phyloP scores from a whole-genome alignment of 2,888 invertebrate genomes.

The Diadegma fenestrale region DNA sequence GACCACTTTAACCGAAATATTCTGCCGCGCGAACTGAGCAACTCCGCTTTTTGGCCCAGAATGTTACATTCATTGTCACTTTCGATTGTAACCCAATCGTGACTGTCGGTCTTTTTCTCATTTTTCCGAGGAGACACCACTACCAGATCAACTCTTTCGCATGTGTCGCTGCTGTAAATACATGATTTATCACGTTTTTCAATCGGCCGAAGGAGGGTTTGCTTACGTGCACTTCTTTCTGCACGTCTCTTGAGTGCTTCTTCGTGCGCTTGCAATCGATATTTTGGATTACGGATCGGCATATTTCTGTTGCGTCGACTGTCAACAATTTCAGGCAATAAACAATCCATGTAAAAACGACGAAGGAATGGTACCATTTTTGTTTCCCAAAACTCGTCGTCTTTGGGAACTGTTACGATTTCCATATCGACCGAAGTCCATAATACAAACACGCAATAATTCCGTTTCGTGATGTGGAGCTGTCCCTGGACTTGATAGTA shows the following conservation, averaged over 20 bases:
- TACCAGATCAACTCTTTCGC: no score
- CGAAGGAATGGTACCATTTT: slow-evolving; percentile 64
- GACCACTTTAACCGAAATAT: slow-evolving; percentile 35
- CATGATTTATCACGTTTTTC: neutral
- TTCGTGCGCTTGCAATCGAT: slow-evolving; percentile 54
- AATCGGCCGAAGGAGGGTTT: neutral
- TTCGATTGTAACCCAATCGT: neutral
- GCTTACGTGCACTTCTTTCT: neutral
- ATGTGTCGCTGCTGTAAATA: neutral
- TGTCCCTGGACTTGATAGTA: slow-evolving; percentile 72
- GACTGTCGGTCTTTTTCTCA: neutral
- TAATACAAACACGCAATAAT: slow-evolving; percentile 64
- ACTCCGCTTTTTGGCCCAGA: neutral
- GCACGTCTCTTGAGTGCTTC: neutral
- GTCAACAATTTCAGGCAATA: slow-evolving; percentile 69
- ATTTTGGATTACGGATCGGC: slow-evolving; percentile 65
- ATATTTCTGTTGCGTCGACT: slow-evolving; percentile 58
- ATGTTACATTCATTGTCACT: neutral
- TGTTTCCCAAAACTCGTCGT: slow-evolving; percentile 64
- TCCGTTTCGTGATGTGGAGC: slow-evolving; percentile 65
- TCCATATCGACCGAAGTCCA: slow-evolving; percentile 66
- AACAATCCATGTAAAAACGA: slow-evolving; percentile 64
- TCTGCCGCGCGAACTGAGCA: slow-evolving; percentile 20
- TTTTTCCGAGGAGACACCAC: neutral
- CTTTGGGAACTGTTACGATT: slow-evolving; percentile 50